These are phyloP conservation scores for Lepus americanus DNA, from an alignment of 2,113 vertebrate genomes.

Conservation along the genomic window DNA sequence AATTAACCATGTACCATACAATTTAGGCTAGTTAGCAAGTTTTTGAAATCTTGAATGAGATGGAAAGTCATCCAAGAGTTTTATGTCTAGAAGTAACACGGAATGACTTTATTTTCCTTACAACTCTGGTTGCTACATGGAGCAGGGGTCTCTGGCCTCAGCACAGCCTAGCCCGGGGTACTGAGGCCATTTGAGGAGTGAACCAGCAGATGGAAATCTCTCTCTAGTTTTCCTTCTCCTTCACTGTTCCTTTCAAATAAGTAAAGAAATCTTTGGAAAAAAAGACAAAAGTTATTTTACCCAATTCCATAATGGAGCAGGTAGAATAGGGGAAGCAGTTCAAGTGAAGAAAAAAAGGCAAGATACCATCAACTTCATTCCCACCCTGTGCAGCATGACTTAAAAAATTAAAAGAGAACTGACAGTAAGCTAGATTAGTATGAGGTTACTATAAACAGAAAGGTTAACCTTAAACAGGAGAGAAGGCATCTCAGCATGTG, in stretches of 20 bases:
- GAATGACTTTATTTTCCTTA: neutral
- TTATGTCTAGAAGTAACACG: neutral
- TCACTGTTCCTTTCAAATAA: too few species aligned
- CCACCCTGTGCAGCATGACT: neutral
- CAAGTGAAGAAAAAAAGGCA: neutral
- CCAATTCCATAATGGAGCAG: neutral
- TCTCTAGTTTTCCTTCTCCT: too few species aligned
- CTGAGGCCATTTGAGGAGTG: too few species aligned
- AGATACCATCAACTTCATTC: neutral
- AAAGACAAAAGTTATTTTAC: neutral
- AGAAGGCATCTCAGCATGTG: neutral
- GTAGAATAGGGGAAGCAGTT: neutral
- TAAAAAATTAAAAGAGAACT: neutral
- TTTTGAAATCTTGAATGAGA: neutral
- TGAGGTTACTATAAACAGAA: neutral
- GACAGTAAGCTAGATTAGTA: neutral
- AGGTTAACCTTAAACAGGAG: neutral
- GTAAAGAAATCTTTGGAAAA: too few species aligned
- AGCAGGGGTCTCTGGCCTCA: neutral
- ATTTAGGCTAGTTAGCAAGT: neutral
- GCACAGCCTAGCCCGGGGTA: too few species aligned
- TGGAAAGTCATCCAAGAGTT: neutral
- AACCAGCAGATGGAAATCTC: too few species aligned
- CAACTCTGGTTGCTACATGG: neutral
- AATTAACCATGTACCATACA: neutral